Evolutionary conservation across 2,113 vertebrate genomes (phyloP), one percentile per base, ranked within the genome.

Genomic region (Actenoides hombroni): DNA sequence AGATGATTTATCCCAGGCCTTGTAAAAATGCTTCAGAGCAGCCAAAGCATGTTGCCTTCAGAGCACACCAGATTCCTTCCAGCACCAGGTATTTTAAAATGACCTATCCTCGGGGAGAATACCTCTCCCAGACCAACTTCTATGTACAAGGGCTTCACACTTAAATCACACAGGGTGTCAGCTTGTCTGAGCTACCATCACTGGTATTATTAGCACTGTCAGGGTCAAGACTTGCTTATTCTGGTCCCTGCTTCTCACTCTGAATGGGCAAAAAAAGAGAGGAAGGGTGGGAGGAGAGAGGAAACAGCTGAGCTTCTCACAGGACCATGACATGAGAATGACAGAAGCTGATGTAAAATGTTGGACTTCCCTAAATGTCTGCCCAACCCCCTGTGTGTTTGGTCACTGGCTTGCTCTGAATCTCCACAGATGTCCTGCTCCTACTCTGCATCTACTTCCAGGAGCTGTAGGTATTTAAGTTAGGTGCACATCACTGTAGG

Each of bases 1-100:
- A 81, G 80, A 37, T 97, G 96, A 95, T 97, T 94, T 96, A 95
- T 94, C 90, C 93, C 94, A 94, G 93, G 85, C 83, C 90, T 92
- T 76, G 0, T 96, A 96, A 96, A 96, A 95, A 90, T 26, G 65
- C 40, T 94, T 94, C 53, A 71, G 85, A 93, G 39, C 39, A 93
- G 90, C 83, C 90, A 93, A 94, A 86, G 53, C 68, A 63, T 96
- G 35, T 81, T 94, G 94, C 79, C 60, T 96, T 93, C 92, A 65
- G 87, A 88, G 48, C 61, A 74, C 51, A 70, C n/a, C 42, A 78
- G 88, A 96, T 93, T 93, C 88, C 80, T 95, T 60, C 92, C 53
- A 95, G 60, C 53, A 83, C 20, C 88, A 96, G 96, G 76, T 96
- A 97, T 94, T 97, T 95, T 53, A 64, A 81, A 70, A 79, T 83